Evolutionary conservation across 2,888 invertebrate species (phyloP), one percentile per base, ranked within the genome.

Genomic region (Cacoxenus indagator): DNA sequence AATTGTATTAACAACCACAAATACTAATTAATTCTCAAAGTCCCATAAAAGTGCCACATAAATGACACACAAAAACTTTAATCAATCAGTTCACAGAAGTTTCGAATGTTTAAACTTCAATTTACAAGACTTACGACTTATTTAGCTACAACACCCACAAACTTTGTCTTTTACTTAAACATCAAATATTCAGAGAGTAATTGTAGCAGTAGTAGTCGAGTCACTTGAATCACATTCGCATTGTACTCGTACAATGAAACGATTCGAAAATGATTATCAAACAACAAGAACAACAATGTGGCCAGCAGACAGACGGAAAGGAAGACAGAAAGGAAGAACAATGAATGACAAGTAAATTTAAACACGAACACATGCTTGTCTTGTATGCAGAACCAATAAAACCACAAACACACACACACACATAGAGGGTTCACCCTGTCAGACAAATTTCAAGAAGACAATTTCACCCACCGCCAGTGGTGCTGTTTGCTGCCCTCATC

Each of bases 291-390:
- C 31, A 59, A 31, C 27, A 59, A 31, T 26, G 26, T 2, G 17
- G 31, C 29, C 43, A 62, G 45, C 43, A 45, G 48, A 48, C 48
- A 48, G 17, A 17, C 22, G 17, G 51, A 51, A 5, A 4, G 48
- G 17, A 8, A 51, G 51, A 51, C 37, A 37, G 2, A 37, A 8
- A 11, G 37, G 14, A 14, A 51, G 6, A 17, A 45, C 43, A 62
- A 62, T 62, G 61, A 62, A 43, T 62, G 61, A 62, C 61, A 62
- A 62, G 61, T 62, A 62, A 62, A 62, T 62, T 62, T 62, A 62
- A 62, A 62, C 61, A 62, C 24, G 61, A 62, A 62, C 61, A 62
- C 61, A 62, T 45, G 45, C 61, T 62, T 62, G 61, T 62, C 61
- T 62, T 62, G 61, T 62, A 62, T 62, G 61, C 61, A 62, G 24